Base-by-base conservation (phyloP, 2,888 invertebrate species). In the Anodontia alba region DNA sequence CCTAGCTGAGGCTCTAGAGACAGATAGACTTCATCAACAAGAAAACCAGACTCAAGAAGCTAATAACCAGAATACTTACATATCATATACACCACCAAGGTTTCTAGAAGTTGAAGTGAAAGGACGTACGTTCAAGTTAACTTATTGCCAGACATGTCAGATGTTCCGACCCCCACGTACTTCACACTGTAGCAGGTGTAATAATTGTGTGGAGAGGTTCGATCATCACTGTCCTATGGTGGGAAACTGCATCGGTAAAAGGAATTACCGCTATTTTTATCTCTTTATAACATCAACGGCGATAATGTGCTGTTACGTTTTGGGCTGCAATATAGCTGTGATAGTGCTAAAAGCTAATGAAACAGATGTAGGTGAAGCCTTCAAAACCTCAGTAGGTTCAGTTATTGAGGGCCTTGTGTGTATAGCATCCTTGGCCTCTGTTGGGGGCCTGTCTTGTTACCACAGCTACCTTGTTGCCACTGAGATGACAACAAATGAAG, bases 201-300 rank as follows among this genome's bases (percentile, higher is more conserved):
- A 86, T 66, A 86, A 86, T 31, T 86, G 86, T 78, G 86, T 86
- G 1, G 83, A 81, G 8, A 79, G 83, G 36, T 86, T 86, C 74
- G 86, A 86, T 54, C 86, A 86, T 43, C 86, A 86, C 51, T 86
- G 86, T 66, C 86, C 86, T 5, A 86, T 86, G 86, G 86, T 86
- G 0, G 83, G 86, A 8, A 86, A 86, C 51, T 86, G 86, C 49
- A 80, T 86, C 12, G 86, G 86, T 12, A 79, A 78, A 43, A 72
- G 86, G 26, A 86, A 86, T 72, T 86, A 86, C 54, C 57, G 86
- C 7, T 86, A 86, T 71, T 86, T 86, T 33, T 86, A 83, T 38
- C 51, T 82, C 15, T 86, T 86, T 76, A 73, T 86, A 29, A 70
- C 83, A 31, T 78, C 77, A 10, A 86, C 86, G 31, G 49, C 86